A percentile compares a stretch with the other conserved stretches of the same genome.
These are phyloP conservation scores for Synergus japonicus DNA, from an alignment of 2,888 invertebrate species.

Conservation along the genomic window DNA sequence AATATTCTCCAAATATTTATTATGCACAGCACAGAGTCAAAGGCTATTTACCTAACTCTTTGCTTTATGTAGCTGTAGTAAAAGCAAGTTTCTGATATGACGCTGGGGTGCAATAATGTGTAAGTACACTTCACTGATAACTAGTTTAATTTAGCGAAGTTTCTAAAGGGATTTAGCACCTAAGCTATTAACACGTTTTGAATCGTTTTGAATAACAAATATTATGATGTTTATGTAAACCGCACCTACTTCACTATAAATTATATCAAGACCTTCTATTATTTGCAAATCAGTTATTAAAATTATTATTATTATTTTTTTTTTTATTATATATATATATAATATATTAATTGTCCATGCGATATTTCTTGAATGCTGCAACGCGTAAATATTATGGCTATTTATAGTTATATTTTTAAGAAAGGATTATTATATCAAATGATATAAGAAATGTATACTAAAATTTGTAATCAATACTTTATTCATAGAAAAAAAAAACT, in stretches of 20 bases:
- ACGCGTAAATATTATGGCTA: too few relatives aligned
- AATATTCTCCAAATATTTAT: constrained; percentile 15
- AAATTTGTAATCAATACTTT: background rate
- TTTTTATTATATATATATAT: too few relatives aligned
- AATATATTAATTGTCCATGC: too few relatives aligned
- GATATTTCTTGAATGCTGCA: too few relatives aligned
- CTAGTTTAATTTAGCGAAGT: background rate
- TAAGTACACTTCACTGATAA: constrained; percentile 22
- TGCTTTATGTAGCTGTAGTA: background rate
- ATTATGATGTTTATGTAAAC: background rate
- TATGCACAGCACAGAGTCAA: background rate
- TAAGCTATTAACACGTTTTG: background rate
- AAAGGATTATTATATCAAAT: too few relatives aligned
- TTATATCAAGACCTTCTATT: too few relatives aligned
- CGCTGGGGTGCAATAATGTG: constrained; percentile 18
- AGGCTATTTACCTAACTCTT: background rate
- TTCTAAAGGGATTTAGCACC: background rate
- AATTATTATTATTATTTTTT: too few relatives aligned
- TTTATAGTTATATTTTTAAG: too few relatives aligned
- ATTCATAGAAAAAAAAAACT: constrained; percentile 49
- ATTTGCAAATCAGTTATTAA: too few relatives aligned
- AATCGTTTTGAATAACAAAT: background rate
- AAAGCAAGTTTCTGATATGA: constrained; percentile 21
- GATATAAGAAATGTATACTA: background rate
- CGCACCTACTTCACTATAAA: too few relatives aligned